Conservation (phyloP, 2,113 vertebrate species). For the Hystrix brachyura region DNA sequence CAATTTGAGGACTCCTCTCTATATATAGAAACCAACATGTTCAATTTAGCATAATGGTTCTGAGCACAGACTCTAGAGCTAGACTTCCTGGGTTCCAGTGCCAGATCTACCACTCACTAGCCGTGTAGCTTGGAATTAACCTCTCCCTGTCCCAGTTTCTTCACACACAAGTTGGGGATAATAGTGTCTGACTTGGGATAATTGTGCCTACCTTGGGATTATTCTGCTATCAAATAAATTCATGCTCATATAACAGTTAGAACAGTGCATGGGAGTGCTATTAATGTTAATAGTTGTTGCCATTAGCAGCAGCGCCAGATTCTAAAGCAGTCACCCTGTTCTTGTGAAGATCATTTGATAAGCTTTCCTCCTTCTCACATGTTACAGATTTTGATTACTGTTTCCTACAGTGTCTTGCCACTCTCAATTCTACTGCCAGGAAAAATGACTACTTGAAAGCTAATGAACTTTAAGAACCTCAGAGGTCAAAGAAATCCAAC, state of each 20-base stretch:
- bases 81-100: slow-evolving; percentile 15
- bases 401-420: slow-evolving; percentile 61
- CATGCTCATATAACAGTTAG: background rate
- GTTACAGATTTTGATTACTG: slow-evolving; percentile 42
- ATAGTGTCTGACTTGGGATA: slow-evolving; percentile 4
- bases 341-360: slow-evolving; percentile 58
- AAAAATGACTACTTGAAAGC: slow-evolving; percentile 55
- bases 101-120: slow-evolving; percentile 48
- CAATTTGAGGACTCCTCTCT: slow-evolving; percentile 40
- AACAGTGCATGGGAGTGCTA: background rate
- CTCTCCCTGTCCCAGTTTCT: slow-evolving; percentile 25
- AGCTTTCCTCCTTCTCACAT: slow-evolving; percentile 48
- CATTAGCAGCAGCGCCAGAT: slow-evolving; percentile 36
- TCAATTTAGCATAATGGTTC: slow-evolving; percentile 57
- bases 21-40: slow-evolving; percentile 49
- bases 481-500: slow-evolving; percentile 58
- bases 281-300: slow-evolving; percentile 38
- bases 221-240: slow-evolving; percentile 51
- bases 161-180: slow-evolving; percentile 11
- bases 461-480: slow-evolving; percentile 45
- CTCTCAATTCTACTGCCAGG: slow-evolving; percentile 23
- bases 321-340: background rate
- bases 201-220: background rate
- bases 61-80: slow-evolving; percentile 51
- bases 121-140: slow-evolving; percentile 38